phyloP scores from a whole-genome alignment of 1,140 invertebrate genomes.

The Drosophila eugracilis region DNA sequence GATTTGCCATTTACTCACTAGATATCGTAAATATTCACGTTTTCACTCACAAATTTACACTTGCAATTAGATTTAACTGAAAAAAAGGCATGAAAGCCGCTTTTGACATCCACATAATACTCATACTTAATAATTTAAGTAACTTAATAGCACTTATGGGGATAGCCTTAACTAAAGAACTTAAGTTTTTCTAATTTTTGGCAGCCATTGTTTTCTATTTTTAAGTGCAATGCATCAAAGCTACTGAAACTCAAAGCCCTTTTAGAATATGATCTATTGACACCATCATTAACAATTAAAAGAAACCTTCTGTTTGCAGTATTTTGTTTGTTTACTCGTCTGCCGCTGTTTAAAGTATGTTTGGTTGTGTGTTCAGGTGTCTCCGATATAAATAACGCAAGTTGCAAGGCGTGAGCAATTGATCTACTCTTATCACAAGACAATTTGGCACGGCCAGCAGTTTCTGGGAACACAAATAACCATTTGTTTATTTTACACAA shows the following conservation, averaged over 20 bases:
- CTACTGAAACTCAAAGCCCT: not conserved
- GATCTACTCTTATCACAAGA: constrained; percentile 44
- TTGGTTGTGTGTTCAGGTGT: constrained; percentile 21
- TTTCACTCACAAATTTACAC: too few relatives aligned
- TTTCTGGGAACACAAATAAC: constrained; percentile 22
- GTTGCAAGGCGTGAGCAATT: constrained; percentile 25
- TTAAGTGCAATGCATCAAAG: not conserved
- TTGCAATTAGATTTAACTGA: too few relatives aligned
- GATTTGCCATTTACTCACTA: too few relatives aligned
- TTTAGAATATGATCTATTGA: not conserved
- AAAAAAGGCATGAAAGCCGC: too few relatives aligned
- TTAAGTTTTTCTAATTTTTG: not conserved
- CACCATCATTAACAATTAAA: constrained; percentile 3
- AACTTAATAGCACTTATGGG: too few relatives aligned
- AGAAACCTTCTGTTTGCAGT: not conserved
- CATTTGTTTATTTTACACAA: constrained; percentile 27
- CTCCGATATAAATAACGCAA: constrained; percentile 34
- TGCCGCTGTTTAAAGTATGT: constrained; percentile 5
- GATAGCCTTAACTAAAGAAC: too few relatives aligned
- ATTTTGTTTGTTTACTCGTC: constrained; percentile 35
- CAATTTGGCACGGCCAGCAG: constrained; percentile 31
- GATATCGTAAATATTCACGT: not conserved
- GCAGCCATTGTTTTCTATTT: not conserved
- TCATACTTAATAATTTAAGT: too few relatives aligned
- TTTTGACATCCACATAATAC: too few relatives aligned